Evolutionary conservation across 2,113 vertebrate species (phyloP).

Genomic region (Thamnaconus septentrionalis): DNA sequence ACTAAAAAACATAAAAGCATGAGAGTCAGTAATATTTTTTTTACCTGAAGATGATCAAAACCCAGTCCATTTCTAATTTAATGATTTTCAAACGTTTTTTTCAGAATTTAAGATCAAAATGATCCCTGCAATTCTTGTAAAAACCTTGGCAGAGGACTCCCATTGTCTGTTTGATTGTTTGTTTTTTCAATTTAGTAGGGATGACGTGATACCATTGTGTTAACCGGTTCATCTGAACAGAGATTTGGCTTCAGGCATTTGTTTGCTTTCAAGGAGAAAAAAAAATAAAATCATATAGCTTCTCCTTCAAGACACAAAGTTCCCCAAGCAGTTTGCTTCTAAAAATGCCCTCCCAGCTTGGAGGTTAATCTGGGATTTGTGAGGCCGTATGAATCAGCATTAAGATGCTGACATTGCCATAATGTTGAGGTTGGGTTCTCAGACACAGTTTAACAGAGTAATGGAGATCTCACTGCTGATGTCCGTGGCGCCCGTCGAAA

Average conservation of each 20-base stretch:
- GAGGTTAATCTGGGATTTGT: constrained; percentile 74
- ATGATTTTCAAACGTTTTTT: no score
- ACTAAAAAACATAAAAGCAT: no score
- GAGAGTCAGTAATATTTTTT: no score
- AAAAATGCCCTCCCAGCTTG: constrained; percentile 42
- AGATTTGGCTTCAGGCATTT: constrained; percentile 4
- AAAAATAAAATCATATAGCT: constrained; percentile 34
- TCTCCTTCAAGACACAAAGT: constrained; percentile 40
- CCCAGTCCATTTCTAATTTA: no score
- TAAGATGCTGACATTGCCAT: constrained; percentile 74
- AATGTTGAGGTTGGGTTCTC: constrained; percentile 67
- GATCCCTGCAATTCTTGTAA: not conserved
- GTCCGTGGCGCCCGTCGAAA: constrained; percentile 37
- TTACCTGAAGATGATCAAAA: no score
- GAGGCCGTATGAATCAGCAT: constrained; percentile 73
- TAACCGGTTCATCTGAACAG: not conserved
- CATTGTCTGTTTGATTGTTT: no score
- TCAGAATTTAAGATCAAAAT: not conserved
- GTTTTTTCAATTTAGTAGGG: no score
- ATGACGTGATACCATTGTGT: no score
- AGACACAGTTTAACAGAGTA: constrained; percentile 72
- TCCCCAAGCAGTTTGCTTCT: constrained; percentile 31
- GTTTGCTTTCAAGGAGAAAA: constrained; percentile 23
- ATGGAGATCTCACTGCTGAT: constrained; percentile 76
- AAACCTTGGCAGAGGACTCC: no score